Conservation (phyloP, 2,888 invertebrate genomes). For the Lochmaea crataegi region DNA sequence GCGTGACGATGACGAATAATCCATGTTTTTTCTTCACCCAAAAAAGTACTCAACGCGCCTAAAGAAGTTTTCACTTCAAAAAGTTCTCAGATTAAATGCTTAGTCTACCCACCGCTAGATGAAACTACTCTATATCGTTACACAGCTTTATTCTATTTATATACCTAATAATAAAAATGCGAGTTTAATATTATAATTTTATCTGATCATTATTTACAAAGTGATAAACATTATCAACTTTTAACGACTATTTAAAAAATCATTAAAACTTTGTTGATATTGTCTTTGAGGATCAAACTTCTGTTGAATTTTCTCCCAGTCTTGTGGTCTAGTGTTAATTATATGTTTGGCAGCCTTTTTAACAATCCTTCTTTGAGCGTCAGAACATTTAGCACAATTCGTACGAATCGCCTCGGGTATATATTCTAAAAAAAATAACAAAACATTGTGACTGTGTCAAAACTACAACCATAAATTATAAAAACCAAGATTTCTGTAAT, state of each 20-base stretch:
- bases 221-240: neutral
- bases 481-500: no score
- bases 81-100: no score
- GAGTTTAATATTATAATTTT: no score
- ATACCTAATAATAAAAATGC: no score
- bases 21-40: no score
- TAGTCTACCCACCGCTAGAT: no score
- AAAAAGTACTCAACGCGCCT: no score
- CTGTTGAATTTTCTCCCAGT: conserved; percentile 55
- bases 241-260: conserved; percentile 32
- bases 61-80: no score
- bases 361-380: conserved; percentile 72
- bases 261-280: conserved; percentile 38
- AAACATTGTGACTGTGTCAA: neutral
- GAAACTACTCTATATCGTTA: no score
- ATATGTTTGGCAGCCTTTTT: conserved; percentile 72
- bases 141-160: no score
- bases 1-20: no score
- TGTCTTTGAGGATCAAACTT: conserved; percentile 70
- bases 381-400: conserved; percentile 75
- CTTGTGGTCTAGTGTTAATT: conserved; percentile 66
- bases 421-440: conserved; percentile 66
- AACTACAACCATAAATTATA: no score
- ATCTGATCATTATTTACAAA: neutral
- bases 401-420: conserved; percentile 76